Evolutionary conservation across 1,140 invertebrate species (phyloP).

Genomic region (Drosophila tani): DNA sequence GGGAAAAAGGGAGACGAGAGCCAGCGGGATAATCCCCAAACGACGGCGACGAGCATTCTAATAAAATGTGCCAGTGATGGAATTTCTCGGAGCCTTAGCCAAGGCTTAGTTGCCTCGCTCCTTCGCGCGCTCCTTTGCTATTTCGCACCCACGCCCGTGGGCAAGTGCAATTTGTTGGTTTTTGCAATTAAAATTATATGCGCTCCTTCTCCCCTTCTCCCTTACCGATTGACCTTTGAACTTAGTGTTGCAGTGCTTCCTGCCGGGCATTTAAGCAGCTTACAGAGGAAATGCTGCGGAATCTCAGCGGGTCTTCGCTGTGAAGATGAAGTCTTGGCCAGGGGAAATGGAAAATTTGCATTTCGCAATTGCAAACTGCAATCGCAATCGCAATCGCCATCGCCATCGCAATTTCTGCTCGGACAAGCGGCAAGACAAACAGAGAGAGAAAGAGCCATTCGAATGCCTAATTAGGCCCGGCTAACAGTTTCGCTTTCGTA

Average conservation of each 20-base stretch:
- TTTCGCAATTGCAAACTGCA: slow-evolving; percentile 10
- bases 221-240: slow-evolving; percentile 25
- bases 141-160: slow-evolving; percentile 11
- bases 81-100: background rate
- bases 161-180: slow-evolving; percentile 46
- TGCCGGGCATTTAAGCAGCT: slow-evolving; percentile 29
- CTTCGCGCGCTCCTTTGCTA: background rate
- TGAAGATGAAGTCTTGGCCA: too few relatives aligned
- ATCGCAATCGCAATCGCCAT: slow-evolving; percentile 10
- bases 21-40: background rate
- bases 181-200: slow-evolving; percentile 49
- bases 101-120: background rate
- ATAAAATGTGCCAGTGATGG: slow-evolving; percentile 13
- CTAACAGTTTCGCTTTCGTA: slow-evolving; percentile 33
- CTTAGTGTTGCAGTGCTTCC: slow-evolving; percentile 17
- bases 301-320: background rate
- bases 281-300: slow-evolving; percentile 5
- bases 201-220: background rate
- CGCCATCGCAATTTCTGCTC: slow-evolving; percentile 17
- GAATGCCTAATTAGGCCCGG: slow-evolving; percentile 64
- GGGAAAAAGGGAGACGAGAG: background rate
- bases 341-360: slow-evolving; percentile 21
- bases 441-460: background rate
- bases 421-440: slow-evolving; percentile 4
- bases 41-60: background rate